Evolutionary conservation across 2,888 invertebrate genomes (phyloP), one percentile per base, ranked within the genome.

Genomic region (Papilio elwesi): DNA sequence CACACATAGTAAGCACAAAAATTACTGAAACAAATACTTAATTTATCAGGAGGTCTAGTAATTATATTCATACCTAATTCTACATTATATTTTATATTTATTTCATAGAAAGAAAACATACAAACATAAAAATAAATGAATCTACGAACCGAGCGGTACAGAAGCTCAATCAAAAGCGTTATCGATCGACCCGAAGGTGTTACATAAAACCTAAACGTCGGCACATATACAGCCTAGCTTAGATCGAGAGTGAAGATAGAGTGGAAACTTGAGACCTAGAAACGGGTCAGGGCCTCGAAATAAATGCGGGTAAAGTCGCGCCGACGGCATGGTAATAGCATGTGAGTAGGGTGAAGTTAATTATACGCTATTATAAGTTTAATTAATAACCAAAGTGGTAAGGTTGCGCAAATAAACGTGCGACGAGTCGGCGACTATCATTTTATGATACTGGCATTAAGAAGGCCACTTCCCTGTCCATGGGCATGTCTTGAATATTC

Each of bases 161-260:
- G 70, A 76, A 75, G 74, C 71, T 69, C 55, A 73, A 73, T 69
- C 65, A 69, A 73, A 68, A 69, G 55, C 49, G 84, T 85, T 88
- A 86, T 79, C 74, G 74, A 85, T 85, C 86, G 78, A 82, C 79
- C 82, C 85, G 86, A 89, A 82, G 84, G 85, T 86, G 84, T 85
- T 87, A 87, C 82, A 80, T 86, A 83, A 85, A 85, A 79, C 76
- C 81, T 82, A 82, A 75, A 68, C 76, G 86, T 75, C 77, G 75
- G 78, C 80, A 80, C 77, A 77, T 84, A 90, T 90, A 89, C 74
- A 83, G 78, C 80, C 83, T 85, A 87, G 85, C 83, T 83, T 78
- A 87, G 88, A 91, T 91, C 84, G 81, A 83, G 79, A 81, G 83
- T 80, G 82, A 82, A 85, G 91, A 90, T 91, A 87, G 76, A 74